Percentiles rank a stretch among this genome's conserved stretches.
Evolutionary conservation across 2,888 invertebrate species (phyloP).

Genomic region (Sipha maydis): DNA sequence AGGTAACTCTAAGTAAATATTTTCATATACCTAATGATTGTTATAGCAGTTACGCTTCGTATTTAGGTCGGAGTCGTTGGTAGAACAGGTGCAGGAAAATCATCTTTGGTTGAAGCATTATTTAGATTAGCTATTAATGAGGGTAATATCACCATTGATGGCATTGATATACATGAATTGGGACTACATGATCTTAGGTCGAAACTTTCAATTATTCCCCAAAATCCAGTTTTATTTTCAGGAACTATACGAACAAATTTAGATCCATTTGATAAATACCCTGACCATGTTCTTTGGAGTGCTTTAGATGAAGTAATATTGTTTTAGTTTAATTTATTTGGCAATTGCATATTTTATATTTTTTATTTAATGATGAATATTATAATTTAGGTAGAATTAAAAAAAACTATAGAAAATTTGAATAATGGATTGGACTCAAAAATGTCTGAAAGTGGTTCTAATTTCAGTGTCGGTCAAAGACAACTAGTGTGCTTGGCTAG

Average conservation of each 20-base stretch:
- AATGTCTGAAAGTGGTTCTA: conserved; percentile 69
- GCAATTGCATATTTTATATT: no score
- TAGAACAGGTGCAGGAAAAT: conserved; percentile 86
- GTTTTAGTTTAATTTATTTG: not conserved
- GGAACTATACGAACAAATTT: conserved; percentile 89
- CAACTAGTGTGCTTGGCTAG: conserved; percentile 90
- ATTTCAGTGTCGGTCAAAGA: conserved; percentile 90
- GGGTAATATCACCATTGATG: conserved; percentile 85
- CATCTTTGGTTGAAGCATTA: conserved; percentile 79
- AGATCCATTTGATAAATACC: conserved; percentile 86
- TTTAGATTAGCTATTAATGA: conserved; percentile 83
- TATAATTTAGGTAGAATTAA: no score
- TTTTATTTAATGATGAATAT: no score
- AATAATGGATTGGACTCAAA: no score
- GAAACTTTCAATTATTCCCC: conserved; percentile 84
- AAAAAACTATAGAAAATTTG: no score
- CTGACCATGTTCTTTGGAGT: conserved; percentile 83
- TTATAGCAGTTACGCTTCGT: not conserved
- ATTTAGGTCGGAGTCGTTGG: conserved; percentile 82
- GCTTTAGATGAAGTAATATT: conserved; percentile 80
- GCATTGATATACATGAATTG: conserved; percentile 76
- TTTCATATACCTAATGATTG: no score
- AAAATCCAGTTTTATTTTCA: conserved; percentile 86
- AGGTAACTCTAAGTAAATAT: no score
- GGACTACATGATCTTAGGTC: conserved; percentile 81